Base-by-base conservation (phyloP, 2,113 vertebrate genomes). In the Hippocampus comes region DNA sequence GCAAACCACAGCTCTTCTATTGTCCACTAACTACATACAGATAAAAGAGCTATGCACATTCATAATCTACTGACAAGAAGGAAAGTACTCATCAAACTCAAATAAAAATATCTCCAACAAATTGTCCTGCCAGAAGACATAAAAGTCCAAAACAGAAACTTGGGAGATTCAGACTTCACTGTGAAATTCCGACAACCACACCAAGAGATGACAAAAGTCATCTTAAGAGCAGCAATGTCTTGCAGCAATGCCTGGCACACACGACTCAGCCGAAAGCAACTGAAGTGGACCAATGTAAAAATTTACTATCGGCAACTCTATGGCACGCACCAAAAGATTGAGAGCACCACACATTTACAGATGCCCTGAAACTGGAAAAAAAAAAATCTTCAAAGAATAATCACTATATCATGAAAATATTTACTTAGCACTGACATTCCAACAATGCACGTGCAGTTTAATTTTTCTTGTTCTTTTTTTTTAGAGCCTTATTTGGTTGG, bases 1-100 rank as follows among this genome's bases (percentile, higher is more conserved):
- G 90, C 90, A 84, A 83, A 79, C 84, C 82, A 76, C 84, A 70
- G 74, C 82, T 61, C 56, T 71, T 71, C 86, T 70, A 89, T 89
- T 89, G 88, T 90, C 84, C 80, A 63, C 56, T n/a, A 51, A 72
- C 65, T 55, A 74, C 67, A 81, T 71, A 82, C 81, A 82, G 88
- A 90, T 87, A 90, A 84, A 34, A 82, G 70, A 81, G 49, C 74
- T 49, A 72, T 75, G 65, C 72, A 71, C 60, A 83, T 78, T 75
- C 73, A 78, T 63, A 75, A 82, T 49, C 71, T 34, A 71, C 63
- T 63, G 82, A 87, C 83, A 84, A 66, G 46, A 38, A 77, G 77
- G 71, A 25, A 59, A 76, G 46, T 76, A 5, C 73, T 75, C 42
- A 20, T 80, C 68, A 55, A 61, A 76, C 34, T 51, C 59, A 73